Evolutionary conservation across 1,140 invertebrate species (phyloP), one percentile per base, ranked within the genome.

Genomic region (Rhopalosiphum padi): DNA sequence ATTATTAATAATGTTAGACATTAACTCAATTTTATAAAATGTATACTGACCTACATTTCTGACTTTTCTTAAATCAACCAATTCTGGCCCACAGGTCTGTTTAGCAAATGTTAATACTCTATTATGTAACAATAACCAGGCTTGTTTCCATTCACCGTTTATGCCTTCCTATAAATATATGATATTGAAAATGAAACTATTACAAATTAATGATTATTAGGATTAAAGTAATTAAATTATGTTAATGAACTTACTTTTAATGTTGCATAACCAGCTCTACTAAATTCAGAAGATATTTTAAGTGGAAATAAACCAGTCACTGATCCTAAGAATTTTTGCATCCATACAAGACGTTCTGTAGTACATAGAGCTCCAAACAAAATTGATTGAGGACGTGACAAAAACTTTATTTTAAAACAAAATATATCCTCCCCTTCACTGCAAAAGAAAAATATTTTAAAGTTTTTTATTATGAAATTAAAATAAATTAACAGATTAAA

Each of bases 11-110:
- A 88, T 25, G 35, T 89, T 89, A 53, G 41, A 89, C 2, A 25
- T 25, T 6, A 25, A 25, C 11, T 87, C n/a, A 25, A 23, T 89
- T 55, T 11, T 55, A 55, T 55, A 89, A 35, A 90, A 90, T 15
- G 43, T 43, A 11, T 41, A 96, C 95, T 96, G 95, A 97, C 97
- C 96, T 94, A 98, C 97, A 95, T 96, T 97, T 94, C 97, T 96
- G 18, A 97, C 97, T 96, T 98, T 98, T 83, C 98, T 95, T 41
- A 98, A 95, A 95, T 98, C 98, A 92, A 97, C 96, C 94, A 96
- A 96, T 3, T 97, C 95, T 25, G 95, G 94, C n/a, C 96, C 96
- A 25, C 95, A 95, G 30, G 96, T 96, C 15, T 96, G 94, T 18
- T 96, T 96, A 48, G 96, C 96, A 94, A 97, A 98, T 94, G 96